Evolutionary conservation across 2,797 vertebrate genomes (phyloP).

Genomic region (Sebastes trivittatus): DNA sequence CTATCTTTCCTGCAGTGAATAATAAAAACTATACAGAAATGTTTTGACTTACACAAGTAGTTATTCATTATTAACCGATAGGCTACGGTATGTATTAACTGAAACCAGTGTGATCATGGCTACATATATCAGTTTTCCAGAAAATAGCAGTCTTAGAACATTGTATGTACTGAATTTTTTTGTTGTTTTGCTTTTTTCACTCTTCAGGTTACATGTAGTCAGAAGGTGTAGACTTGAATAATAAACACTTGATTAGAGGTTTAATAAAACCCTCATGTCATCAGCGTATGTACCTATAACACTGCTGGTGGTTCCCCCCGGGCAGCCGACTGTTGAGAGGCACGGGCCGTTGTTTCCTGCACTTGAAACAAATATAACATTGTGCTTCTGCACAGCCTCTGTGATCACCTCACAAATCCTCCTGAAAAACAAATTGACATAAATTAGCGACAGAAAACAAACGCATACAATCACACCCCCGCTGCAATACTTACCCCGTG

Average conservation of each 20-base stretch:
- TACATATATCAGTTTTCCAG: neutral
- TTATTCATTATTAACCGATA: neutral
- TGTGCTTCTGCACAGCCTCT: conserved; percentile 98
- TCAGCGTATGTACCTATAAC: conserved; percentile 87
- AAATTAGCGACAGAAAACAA: neutral
- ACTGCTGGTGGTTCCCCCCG: conserved; percentile 94
- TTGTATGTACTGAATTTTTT: neutral
- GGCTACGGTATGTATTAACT: neutral
- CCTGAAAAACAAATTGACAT: conserved; percentile 75
- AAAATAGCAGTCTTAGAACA: neutral
- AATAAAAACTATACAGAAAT: neutral
- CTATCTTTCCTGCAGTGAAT: neutral
- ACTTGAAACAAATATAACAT: conserved; percentile 96
- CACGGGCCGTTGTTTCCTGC: conserved; percentile 98
- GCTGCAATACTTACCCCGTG: conserved; percentile 87
- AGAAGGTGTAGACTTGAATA: neutral
- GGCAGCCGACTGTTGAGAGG: conserved; percentile 97
- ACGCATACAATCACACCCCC: neutral
- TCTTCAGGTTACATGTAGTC: neutral
- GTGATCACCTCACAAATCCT: conserved; percentile 98
- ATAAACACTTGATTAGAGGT: neutral
- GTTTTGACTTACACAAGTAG: neutral
- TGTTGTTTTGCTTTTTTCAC: neutral
- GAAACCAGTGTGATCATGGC: neutral
- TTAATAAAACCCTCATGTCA: neutral